A percentile compares a stretch with the other conserved stretches of the same genome.
Conservation (phyloP, 35 echinoderm and acorn worm species). For the Heliocidaris tuberculata region DNA sequence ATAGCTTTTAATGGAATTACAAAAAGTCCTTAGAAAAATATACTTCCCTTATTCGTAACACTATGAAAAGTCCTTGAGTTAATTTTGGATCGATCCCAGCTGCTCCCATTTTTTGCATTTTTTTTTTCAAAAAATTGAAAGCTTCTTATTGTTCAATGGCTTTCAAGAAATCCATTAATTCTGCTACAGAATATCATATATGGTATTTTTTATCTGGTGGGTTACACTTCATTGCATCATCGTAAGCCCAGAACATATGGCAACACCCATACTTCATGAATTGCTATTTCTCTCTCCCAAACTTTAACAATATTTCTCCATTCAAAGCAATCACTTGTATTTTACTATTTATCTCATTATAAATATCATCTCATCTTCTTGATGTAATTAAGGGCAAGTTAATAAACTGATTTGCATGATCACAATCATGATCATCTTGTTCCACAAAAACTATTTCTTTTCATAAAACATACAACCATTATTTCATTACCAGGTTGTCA, state of each 20-base stretch:
- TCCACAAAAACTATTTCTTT: not conserved
- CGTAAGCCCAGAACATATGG: not conserved
- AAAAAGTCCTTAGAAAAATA: not conserved
- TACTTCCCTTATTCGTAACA: not conserved
- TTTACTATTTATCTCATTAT: not conserved
- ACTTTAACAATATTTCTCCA: too few relatives aligned
- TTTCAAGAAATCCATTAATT: too few relatives aligned
- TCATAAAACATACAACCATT: not conserved
- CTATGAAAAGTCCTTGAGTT: not conserved
- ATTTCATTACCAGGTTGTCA: not conserved
- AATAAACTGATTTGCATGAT: not conserved
- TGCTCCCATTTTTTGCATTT: not conserved
- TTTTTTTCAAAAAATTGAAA: conserved; percentile 14
- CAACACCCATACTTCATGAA: not conserved
- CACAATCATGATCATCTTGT: not conserved
- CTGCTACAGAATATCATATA: too few relatives aligned
- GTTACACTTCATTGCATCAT: not conserved
- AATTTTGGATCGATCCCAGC: not conserved
- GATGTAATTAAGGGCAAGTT: too few relatives aligned
- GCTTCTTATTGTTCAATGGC: not conserved
- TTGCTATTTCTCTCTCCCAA: not conserved
- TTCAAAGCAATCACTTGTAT: not conserved
- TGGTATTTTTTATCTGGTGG: too few relatives aligned
- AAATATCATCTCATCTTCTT: too few relatives aligned
- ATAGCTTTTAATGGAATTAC: not conserved